Percentiles rank a stretch among this genome's conserved stretches.
Conservation (phyloP, 2,888 invertebrate genomes). For the Stegophylla sp. region DNA sequence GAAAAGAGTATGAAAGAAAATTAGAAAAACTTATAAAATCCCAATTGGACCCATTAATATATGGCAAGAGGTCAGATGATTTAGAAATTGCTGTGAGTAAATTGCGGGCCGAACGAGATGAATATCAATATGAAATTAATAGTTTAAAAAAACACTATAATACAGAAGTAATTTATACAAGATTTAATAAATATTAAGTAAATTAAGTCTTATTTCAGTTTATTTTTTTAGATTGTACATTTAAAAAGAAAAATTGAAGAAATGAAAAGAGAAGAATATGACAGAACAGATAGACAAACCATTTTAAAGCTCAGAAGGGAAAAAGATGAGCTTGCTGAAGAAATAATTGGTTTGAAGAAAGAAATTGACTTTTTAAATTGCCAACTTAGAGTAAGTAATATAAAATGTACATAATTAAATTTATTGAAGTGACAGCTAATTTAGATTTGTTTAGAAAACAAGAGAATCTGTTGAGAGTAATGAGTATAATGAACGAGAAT, state of each 20-base stretch:
- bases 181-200: not conserved
- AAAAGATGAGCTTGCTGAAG: constrained; percentile 38
- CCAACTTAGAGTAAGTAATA: constrained; percentile 27
- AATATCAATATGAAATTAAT: constrained; percentile 52
- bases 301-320: constrained; percentile 50
- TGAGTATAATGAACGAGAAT: constrained; percentile 48
- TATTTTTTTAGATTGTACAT: constrained; percentile 29
- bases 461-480: constrained; percentile 50
- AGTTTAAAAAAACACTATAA: constrained; percentile 52
- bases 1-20: constrained; percentile 48
- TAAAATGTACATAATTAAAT: not conserved
- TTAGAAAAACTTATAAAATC: constrained; percentile 35
- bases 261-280: constrained; percentile 19
- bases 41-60: constrained; percentile 30
- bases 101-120: constrained; percentile 52
- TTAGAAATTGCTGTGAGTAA: constrained; percentile 54
- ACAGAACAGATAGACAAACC: constrained; percentile 31
- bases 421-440: not conserved
- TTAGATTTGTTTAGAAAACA: constrained; percentile 20
- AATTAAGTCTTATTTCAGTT: not conserved
- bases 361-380: constrained; percentile 54
- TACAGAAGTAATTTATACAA: constrained; percentile 25
- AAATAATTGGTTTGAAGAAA: constrained; percentile 49
- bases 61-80: constrained; percentile 16
- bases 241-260: constrained; percentile 48